Evolutionary conservation across 64 coral and sea anemone genomes (phyloP), one percentile per base, ranked within the genome.

Genomic region (Anthopleura sola): DNA sequence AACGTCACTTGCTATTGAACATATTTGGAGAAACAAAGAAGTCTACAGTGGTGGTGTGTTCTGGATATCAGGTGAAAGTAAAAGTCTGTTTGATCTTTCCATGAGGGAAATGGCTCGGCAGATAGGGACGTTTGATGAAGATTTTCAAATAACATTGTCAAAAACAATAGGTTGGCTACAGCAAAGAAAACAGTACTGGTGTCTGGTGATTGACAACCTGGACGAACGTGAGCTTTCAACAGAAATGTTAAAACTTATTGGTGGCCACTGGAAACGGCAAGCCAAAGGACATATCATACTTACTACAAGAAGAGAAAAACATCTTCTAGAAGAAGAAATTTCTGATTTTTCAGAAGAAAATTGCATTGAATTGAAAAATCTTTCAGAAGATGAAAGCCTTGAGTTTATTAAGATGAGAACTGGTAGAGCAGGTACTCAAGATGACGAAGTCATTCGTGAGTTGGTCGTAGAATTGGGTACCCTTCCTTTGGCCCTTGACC

Each of bases 1-100:
- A 88, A 91, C 93, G 2, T 91, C 93, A 46, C 85, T 94, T 29
- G 85, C 80, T n/a, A 78, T 94, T 11, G 93, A 94, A 69, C 86
- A 80, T 47, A 83, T 94, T 23, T 91, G 93, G 78, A 50, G 39
- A 4, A 44, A 87, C 16, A 88, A 84, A 54, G 86, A 91, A 2
- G 55, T 90, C 37, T 94, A 88, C 36, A 66, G 37, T 31, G 86
- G 75, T 19, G 86, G 86, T n/a, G 78, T 80, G 13, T 88, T 80
- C 85, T 86, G 85, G 85, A 37, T 86, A 68, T 69, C 85, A 18
- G 85, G 85, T 47, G 85, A 86, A 50, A 68, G 36, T 20, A 16
- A 44, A 0, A 24, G 18, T 19, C 8, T 75, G 32, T 86, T 86
- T 51, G 14, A 86, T 26, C n/a, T 75, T 20, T 54, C 85, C 31